Evolutionary conservation across 1,140 invertebrate genomes (phyloP).

Genomic region (Rhagoletis pomonella): DNA sequence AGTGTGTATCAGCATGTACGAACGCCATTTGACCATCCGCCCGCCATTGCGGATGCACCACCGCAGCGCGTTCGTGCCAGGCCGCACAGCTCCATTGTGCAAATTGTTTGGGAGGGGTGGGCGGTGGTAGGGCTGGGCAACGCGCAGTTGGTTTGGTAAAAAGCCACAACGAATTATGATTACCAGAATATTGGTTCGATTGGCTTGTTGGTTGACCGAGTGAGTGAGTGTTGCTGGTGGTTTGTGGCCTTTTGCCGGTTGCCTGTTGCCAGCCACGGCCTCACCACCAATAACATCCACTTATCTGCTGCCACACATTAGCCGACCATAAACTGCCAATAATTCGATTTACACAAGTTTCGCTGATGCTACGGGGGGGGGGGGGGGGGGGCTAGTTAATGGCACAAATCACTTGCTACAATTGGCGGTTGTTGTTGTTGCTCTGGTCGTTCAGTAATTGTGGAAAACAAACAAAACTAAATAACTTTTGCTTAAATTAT

Average conservation of each 20-base stretch:
- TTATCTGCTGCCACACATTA: conserved; percentile 54
- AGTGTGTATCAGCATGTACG: neutral
- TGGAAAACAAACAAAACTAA: conserved; percentile 57
- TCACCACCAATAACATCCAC: conserved; percentile 52
- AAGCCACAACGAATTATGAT: conserved; percentile 56
- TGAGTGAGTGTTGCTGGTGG: neutral
- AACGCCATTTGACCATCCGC: neutral
- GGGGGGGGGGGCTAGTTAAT: conserved; percentile 49
- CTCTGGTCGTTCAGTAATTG: no score
- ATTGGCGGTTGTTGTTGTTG: neutral
- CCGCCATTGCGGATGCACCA: conserved; percentile 26
- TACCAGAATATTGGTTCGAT: conserved; percentile 46
- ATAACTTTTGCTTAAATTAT: conserved; percentile 59
- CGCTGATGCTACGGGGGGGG: conserved; percentile 55
- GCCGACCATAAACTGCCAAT: conserved; percentile 59
- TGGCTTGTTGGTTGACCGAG: conserved; percentile 34
- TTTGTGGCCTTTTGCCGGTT: no score
- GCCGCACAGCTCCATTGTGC: neutral
- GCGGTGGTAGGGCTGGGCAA: no score
- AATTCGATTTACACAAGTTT: conserved; percentile 60
- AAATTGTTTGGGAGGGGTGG: conserved; percentile 48
- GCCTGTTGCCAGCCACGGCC: conserved; percentile 38
- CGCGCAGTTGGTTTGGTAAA: conserved; percentile 53
- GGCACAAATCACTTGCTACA: conserved; percentile 18
- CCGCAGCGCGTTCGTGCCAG: neutral